Base-by-base conservation (phyloP, 2,888 invertebrate species). In the Pristionchus maxplancki region DNA sequence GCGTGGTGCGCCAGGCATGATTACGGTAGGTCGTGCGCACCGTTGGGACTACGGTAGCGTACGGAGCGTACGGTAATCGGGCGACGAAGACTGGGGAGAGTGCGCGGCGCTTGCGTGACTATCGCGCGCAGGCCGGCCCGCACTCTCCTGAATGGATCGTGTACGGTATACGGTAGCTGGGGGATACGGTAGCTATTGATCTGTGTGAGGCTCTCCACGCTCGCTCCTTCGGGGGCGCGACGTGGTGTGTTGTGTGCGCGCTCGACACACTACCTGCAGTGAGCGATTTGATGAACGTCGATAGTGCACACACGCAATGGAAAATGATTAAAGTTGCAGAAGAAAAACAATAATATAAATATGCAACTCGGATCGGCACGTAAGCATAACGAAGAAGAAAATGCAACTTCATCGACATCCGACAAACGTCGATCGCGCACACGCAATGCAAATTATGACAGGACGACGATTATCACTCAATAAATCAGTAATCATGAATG, bases 1-100 rank as follows among this genome's bases (percentile, higher is more conserved):
- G 95, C 98, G 98, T 95, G 98, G 98, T 96, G 98, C 98, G 89
- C 94, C 95, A 90, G 94, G 94, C 94, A 94, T 95, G 71, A 48
- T 87, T 87, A 53, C 78, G 78, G 78, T 78, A 78, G 78, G 44
- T 78, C 15, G 40, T 85, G 64, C 37, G 40, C 44, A 31, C 53
- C 82, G 82, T 83, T 83, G 85, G 85, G 85, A 85, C 85, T 62
- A 85, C 85, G 85, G 64, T 85, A 64, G 44, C 40, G 20, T 9
- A 37, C 31, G n/a, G 9, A 13, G 50, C 44, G 5, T 31, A 83
- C 53, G 28, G 82, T 53, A 53, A 53, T 24, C 82, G 9, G 34
- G 50, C 28, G 81, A n/a, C 81, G 81, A 40, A 5, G 71, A 78
- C 2, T 83, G 53, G 82, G 50, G 82, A 83, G 82, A 83, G 82